Base-by-base conservation (phyloP, 2,113 vertebrate genomes). In the Nycticebus coucang region DNA sequence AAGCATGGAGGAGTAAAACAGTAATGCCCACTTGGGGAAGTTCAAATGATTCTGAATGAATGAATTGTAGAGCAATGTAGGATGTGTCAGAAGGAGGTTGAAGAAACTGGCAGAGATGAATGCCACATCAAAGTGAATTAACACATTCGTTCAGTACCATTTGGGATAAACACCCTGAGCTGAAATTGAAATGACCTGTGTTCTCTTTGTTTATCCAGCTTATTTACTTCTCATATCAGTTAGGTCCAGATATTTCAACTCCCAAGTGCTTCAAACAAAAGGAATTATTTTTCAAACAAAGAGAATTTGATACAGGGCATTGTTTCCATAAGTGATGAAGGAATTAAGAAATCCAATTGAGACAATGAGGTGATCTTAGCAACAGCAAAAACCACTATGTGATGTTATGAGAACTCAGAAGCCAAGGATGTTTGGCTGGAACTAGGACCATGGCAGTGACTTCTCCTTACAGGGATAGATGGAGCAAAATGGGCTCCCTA, bases 201-300 rank as follows among this genome's bases (percentile, higher is more conserved):
- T 84, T 74, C 26, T 83, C 60, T 64, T 86, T 92, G 19, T 95
- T 90, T 93, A 45, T 12, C 15, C 37, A n/a, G 28, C 6, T 74
- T 88, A 82, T 92, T 81, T 24, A n/a, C 19, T 91, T 69, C 62
- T 88, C 37, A 1, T 93, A 59, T 93, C 80, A 92, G 13, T 85
- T 83, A 78, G 19, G 71, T 66, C 11, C 74, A 90, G 26, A 35
- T 72, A 90, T 90, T 79, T 94, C 75, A 83, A 87, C 75, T 95
- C 13, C 13, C 59, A 95, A 15, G 19, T 62, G 91, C 68, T 86
- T 95, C 57, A 91, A 86, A 94, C 33, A 94, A 66, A 94, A 96
- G 37, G 14, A 86, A 93, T 86, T 88, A 68, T 60, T 86, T 94
- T 82, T 93, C 59, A 77, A 86, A 78, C 41, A 87, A 80, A 74